These are phyloP conservation scores for Allobates femoralis DNA, from an alignment of 2,797 vertebrate genomes.

Conservation along the genomic window DNA sequence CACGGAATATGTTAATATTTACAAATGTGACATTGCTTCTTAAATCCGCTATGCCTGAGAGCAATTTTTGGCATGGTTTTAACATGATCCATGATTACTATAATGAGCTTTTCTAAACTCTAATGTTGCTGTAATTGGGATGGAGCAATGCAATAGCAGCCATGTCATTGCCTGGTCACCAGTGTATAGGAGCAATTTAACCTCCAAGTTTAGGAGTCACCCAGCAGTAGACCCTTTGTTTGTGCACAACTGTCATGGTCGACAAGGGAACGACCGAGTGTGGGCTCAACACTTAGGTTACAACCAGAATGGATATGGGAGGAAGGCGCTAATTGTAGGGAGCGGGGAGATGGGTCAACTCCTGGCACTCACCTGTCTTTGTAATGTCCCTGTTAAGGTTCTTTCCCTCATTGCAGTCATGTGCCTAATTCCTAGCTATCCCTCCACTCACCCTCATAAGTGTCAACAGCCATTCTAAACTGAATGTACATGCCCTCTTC, in stretches of 20 bases:
- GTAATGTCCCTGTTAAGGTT: too few species aligned
- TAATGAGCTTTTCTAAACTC: constrained; percentile 53
- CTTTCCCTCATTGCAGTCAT: too few species aligned
- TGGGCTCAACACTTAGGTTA: too few species aligned
- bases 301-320: too few species aligned
- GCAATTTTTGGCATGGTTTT: constrained; percentile 42
- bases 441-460: too few species aligned
- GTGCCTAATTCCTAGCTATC: too few species aligned
- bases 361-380: too few species aligned
- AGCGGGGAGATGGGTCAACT: too few species aligned
- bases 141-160: neutral
- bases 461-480: too few species aligned
- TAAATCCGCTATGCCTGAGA: constrained; percentile 49
- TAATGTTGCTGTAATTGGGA: constrained; percentile 45
- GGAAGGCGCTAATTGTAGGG: too few species aligned
- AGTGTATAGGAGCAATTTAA: constrained; percentile 31
- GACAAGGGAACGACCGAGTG: too few species aligned
- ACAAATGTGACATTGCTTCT: constrained; percentile 49
- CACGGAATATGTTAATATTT: constrained; percentile 33
- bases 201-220: constrained; percentile 14
- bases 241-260: neutral
- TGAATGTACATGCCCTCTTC: too few species aligned
- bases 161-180: neutral
- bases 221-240: neutral
- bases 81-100: constrained; percentile 43